Percentiles rank a stretch among this genome's conserved stretches.
Evolutionary conservation across 2,888 invertebrate species (phyloP).

Genomic region (Oxycera nigricornis): DNA sequence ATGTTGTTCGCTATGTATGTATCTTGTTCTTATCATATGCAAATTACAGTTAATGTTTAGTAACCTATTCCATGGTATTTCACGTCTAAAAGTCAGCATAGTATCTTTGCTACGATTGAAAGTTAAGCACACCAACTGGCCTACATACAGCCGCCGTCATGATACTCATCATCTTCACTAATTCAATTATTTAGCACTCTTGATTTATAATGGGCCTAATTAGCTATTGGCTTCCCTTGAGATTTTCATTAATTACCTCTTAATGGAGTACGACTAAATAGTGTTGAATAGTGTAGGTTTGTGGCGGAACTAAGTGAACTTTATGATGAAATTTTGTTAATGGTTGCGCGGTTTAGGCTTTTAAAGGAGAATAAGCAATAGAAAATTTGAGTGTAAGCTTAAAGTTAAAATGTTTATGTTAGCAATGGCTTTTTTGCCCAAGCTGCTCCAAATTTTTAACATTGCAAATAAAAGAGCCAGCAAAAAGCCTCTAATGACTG

Average conservation of each 20-base stretch:
- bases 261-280: constrained; percentile 38
- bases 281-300: constrained; percentile 29
- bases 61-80: not conserved
- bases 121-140: too few relatives aligned
- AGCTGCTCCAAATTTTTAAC: too few relatives aligned
- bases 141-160: not conserved
- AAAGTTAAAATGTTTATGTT: too few relatives aligned
- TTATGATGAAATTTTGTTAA: constrained; percentile 8
- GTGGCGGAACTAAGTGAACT: not conserved
- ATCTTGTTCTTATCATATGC: constrained; percentile 33
- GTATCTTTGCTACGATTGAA: too few relatives aligned
- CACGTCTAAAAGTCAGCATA: not conserved
- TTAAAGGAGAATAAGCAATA: too few relatives aligned
- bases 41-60: constrained; percentile 16
- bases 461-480: too few relatives aligned
- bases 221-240: constrained; percentile 39
- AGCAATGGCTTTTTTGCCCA: too few relatives aligned
- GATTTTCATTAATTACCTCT: constrained; percentile 37
- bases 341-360: too few relatives aligned
- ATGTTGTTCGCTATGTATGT: not conserved
- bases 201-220: constrained; percentile 40
- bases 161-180: constrained; percentile 7
- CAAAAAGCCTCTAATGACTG: too few relatives aligned
- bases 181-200: constrained; percentile 37
- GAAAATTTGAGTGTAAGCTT: too few relatives aligned